These are phyloP conservation scores for Drosophila rubida DNA, from an alignment of 2,888 invertebrate species.

Conservation along the genomic window DNA sequence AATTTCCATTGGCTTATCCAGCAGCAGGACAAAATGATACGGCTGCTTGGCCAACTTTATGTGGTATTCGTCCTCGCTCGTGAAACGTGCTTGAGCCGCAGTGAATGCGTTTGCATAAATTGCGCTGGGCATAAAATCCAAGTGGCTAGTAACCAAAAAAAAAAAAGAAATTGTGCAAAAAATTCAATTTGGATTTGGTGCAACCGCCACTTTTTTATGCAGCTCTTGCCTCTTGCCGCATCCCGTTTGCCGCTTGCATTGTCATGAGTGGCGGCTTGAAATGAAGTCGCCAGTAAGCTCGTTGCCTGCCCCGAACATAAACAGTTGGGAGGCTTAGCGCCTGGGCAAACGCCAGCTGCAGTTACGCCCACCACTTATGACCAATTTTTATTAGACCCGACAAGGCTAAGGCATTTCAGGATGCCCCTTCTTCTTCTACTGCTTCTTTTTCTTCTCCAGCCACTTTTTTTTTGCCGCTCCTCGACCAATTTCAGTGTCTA, in stretches of 20 bases:
- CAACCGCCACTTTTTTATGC: conserved; percentile 49
- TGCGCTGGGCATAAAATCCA: conserved; percentile 52
- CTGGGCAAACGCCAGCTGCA: conserved; percentile 28
- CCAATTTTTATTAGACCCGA: conserved; percentile 48
- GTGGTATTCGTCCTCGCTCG: conserved; percentile 7
- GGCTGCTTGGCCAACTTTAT: conserved; percentile 38
- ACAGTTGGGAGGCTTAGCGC: conserved; percentile 58
- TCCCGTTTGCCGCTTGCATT: conserved; percentile 13
- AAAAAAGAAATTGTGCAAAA: conserved; percentile 30
- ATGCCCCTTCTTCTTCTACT: conserved; percentile 2
- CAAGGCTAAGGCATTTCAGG: conserved; percentile 42
- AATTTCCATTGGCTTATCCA: conserved; percentile 46
- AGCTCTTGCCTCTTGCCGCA: conserved; percentile 2
- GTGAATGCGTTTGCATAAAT: conserved; percentile 79
- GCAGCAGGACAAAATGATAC: conserved; percentile 30
- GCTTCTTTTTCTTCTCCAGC: too few species aligned
- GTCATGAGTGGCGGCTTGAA: conserved; percentile 42
- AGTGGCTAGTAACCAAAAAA: conserved; percentile 28
- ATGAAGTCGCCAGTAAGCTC: conserved; percentile 38
- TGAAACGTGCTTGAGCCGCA: conserved; percentile 66
- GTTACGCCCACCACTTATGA: conserved; percentile 69
- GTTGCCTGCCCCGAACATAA: conserved; percentile 57
- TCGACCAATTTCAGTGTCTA: conserved; percentile 39
- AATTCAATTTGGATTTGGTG: conserved; percentile 79
- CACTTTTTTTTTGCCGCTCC: not conserved